Conservation (phyloP, 2,888 invertebrate genomes). For the Empis stercorea region DNA sequence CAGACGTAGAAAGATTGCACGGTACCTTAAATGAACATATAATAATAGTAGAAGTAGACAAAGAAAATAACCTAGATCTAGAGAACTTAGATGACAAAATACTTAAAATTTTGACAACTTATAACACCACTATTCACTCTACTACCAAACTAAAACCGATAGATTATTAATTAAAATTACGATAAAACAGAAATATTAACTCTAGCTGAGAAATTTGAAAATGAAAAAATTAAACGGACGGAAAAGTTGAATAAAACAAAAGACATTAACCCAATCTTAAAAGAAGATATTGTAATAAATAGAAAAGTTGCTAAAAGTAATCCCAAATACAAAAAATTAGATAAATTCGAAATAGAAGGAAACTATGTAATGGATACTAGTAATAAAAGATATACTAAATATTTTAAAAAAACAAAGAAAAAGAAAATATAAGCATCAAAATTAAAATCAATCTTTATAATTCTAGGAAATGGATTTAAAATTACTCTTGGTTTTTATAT, state of each 20-base stretch:
- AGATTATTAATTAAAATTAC: neutral
- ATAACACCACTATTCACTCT: slow-evolving; percentile 1
- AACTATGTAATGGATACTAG: slow-evolving; percentile 4
- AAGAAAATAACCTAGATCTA: neutral
- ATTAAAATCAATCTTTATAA: no score
- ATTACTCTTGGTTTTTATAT: no score
- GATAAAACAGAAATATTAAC: neutral
- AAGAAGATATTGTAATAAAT: slow-evolving; percentile 1
- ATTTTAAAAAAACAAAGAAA: no score
- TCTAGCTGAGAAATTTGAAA: neutral
- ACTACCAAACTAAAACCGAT: neutral
- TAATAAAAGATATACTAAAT: no score
- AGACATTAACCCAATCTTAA: neutral
- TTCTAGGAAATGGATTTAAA: no score
- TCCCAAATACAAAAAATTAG: slow-evolving; percentile 2
- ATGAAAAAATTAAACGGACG: neutral
- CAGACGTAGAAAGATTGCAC: slow-evolving; percentile 7
- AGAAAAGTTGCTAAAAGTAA: slow-evolving; percentile 3
- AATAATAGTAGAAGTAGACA: slow-evolving; percentile 2
- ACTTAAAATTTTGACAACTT: neutral
- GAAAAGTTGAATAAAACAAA: neutral
- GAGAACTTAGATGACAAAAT: neutral
- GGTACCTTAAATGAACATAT: slow-evolving; percentile 10
- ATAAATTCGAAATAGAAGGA: neutral
- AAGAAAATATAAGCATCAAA: no score